phyloP scores from a whole-genome alignment of 1,140 invertebrate species.

The Euwallacea similis region DNA sequence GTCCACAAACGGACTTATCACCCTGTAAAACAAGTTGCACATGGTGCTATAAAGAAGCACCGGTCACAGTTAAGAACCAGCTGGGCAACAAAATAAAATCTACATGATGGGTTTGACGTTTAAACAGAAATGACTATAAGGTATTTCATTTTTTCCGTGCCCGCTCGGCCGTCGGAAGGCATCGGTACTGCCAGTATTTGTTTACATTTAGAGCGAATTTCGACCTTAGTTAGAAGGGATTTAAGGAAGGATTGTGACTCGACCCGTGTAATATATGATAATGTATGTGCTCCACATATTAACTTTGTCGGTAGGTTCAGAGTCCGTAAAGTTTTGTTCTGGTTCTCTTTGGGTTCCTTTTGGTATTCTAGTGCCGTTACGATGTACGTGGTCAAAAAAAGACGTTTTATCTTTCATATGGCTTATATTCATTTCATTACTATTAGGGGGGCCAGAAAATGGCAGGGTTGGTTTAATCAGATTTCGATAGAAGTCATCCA shows the following conservation, averaged over 20 bases:
- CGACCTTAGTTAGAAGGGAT: conserved; percentile 11
- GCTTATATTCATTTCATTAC: too few species aligned
- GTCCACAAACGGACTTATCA: conserved; percentile 15
- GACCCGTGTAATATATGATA: conserved; percentile 44
- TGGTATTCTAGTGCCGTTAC: too few species aligned
- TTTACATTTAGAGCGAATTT: conserved; percentile 31
- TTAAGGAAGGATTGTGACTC: conserved; percentile 12
- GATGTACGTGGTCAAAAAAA: too few species aligned
- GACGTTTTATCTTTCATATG: too few species aligned
- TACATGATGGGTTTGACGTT: conserved; percentile 39
- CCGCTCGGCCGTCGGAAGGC: conserved; percentile 26
- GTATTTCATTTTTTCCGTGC: conserved; percentile 35
- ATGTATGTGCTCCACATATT: conserved; percentile 48
- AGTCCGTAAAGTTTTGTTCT: conserved; percentile 4
- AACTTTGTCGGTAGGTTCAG: conserved; percentile 44
- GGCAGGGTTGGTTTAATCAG: too few species aligned
- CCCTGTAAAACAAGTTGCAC: conserved; percentile 31
- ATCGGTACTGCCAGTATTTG: conserved; percentile 26
- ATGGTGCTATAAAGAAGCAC: conserved; percentile 24
- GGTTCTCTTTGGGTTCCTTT: too few species aligned
- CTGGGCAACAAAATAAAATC: conserved; percentile 38
- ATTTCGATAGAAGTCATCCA: too few species aligned
- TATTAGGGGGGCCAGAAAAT: too few species aligned
- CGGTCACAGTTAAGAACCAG: conserved; percentile 36
- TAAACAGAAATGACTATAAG: conserved; percentile 37